Base-by-base conservation (phyloP, 2,888 invertebrate species). In the Tinea trinotella region DNA sequence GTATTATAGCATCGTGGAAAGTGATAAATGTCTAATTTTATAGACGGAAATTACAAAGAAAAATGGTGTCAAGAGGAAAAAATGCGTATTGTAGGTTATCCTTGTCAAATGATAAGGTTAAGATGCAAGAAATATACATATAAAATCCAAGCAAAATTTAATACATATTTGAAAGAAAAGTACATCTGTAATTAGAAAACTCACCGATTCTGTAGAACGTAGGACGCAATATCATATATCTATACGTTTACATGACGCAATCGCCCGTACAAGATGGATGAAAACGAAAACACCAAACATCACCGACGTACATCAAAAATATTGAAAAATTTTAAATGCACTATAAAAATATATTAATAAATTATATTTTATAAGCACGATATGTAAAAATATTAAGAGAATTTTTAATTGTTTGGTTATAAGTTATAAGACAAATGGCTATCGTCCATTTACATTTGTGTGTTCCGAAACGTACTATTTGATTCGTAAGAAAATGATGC, bases 161-260 rank as follows among this genome's bases (percentile, higher is more conserved):
- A 15, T 15, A 40, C 13, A 40, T 40, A 13, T 15, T n/a, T 12
- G 40, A 15, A 12, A 40, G 40, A n/a, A 40, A 40, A 40, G 7
- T 40, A 15, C 7, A 6, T 13, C 40, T 13, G 7, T 12, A 13
- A 7, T 6, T 46, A 19, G n/a, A 46, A 57, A 59, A 59, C 53
- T 18, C 40, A 60, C 59, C 52, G 58, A 60, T 64, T 64, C 65
- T n/a, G 60, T 57, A 56, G 40, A 56, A 57, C 56, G 64, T 65
- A 62, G 62, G 57, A 62, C 60, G 59, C 62, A 68, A 61, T 64
- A 66, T 62, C 64, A 62, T 67, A 65, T 70, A 74, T 62, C 68
- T 74, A 71, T 72, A 73, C 70, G 68, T 74, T 79, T 77, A 76
- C 75, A 76, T 85, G 84, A 85, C 85, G 84, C 85, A 85, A 85